Evolutionary conservation across 2,797 vertebrate species (phyloP), one percentile per base, ranked within the genome.

Genomic region (Lepilemur ruficaudatus): DNA sequence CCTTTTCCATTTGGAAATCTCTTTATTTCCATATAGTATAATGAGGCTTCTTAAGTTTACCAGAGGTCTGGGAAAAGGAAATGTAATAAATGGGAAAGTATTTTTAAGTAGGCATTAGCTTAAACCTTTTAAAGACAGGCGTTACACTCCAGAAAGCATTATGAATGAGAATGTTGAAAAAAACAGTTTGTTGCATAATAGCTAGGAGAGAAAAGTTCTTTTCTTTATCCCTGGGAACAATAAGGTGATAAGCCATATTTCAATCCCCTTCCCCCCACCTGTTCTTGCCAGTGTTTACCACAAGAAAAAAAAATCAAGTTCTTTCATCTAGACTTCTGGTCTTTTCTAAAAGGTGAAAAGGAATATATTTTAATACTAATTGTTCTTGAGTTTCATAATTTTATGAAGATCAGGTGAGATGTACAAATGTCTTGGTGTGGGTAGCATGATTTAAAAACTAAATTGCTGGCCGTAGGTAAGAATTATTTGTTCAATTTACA

Each of bases 101-200:
- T 94, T 97, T 93, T 94, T 84, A 95, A 94, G 81, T 89, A 89
- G 78, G 41, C 81, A 90, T 94, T 96, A 81, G 46, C 79, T 95
- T 96, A 94, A 97, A 94, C 22, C 75, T 93, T 95, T 91, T 69
- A 69, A 94, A 96, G 75, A 96, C 52, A 96, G 61, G 95, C 8
- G 17, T 96, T 94, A 80, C 28, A 86, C 59, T 79, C 59, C 12
- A 50, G 81, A 84, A 95, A 95, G 83, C 55, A 85, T 76, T 93
- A 88, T 88, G 59, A 97, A 97, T 89, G 73, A 80, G 61, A 85
- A 94, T 92, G 30, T 69, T 85, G 72, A 67, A 59, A 93, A 86
- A 86, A 91, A 87, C 2, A 4, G 18, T 48, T 83, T 89, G 41
- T 94, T 96, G 41, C 35, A 57, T 78, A 92, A 86, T 55, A 95